Base-by-base conservation (phyloP, 2,113 vertebrate species). In the Bubo bubo region DNA sequence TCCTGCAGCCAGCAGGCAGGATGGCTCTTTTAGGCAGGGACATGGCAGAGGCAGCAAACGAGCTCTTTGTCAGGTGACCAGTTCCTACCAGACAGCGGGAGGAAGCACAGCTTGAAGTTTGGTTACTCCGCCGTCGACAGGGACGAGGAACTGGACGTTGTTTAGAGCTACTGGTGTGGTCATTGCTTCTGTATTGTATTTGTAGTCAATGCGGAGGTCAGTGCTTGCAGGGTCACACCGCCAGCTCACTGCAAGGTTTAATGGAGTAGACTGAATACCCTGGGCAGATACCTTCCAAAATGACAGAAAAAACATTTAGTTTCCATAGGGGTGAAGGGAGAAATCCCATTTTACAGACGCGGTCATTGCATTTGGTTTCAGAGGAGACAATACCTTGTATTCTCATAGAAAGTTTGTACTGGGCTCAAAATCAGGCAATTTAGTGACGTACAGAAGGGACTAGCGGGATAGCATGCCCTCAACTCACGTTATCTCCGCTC, bases 241-340 rank as follows among this genome's bases (percentile, higher is more conserved):
- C 99, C 99, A 99, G 95, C 98, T 99, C 97, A 99, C 98, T 8
- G 99, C 99, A 97, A 99, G 98, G 98, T 99, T 99, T 97, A 99
- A 96, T 73, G 99, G 99, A 37, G 99, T 99, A 97, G 99, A 99
- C 98, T 99, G 99, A 98, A 99, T 99, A 90, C 99, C 99, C 84
- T 98, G 99, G 68, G 99, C 98, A 52, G 99, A 99, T 43, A 99
- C 99, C 99, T 99, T 97, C 90, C 82, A 97, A 97, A 97, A 8
- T 66, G 97, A 92, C 95, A 96, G 94, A 97, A 93, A 98, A 94
- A 95, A 96, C 43, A 91, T 95, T 98, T 94, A 97, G 97, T 97
- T 94, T 96, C 86, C 14, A 0, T 58, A 53, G 91, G 92, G 86
- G 32, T 41, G 63, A n/a, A 95, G 88, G 91, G 93, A 83, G 43